These are phyloP conservation scores for Coreius guichenoti DNA, from an alignment of 2,797 vertebrate genomes.

Conservation along the genomic window DNA sequence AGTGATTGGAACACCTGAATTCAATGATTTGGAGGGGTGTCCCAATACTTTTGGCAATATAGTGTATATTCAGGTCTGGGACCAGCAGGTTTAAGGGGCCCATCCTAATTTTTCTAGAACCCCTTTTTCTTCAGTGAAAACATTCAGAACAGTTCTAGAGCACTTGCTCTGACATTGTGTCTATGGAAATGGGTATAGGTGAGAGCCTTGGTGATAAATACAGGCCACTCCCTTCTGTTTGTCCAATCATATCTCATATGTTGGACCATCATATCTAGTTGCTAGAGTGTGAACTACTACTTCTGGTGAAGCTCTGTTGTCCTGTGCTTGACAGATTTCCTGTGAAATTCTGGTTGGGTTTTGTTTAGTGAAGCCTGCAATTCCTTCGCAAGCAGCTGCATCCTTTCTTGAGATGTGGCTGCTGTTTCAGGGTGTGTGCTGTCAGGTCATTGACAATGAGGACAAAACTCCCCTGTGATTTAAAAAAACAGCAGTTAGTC, in stretches of 20 bases:
- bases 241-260: no score
- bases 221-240: neutral
- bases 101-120: neutral
- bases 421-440: conserved; percentile 42
- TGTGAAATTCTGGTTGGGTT: conserved; percentile 33
- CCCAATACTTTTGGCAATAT: no score
- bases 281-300: neutral
- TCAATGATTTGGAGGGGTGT: no score
- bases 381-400: conserved; percentile 56
- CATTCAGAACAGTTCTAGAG: neutral
- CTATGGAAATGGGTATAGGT: neutral
- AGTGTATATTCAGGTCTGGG: neutral
- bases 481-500: conserved; percentile 53
- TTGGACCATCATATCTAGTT: conserved; percentile 1
- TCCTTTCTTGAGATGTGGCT: conserved; percentile 62
- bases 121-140: neutral
- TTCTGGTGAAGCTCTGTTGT: conserved; percentile 29
- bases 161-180: neutral
- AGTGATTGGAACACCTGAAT: no score
- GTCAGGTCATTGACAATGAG: conserved; percentile 57
- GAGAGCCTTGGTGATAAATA: neutral
- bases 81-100: neutral
- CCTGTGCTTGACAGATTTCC: conserved; percentile 43
- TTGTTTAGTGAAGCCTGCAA: conserved; percentile 36
- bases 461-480: conserved; percentile 56